Evolutionary conservation across 2,797 vertebrate genomes (phyloP).

Genomic region (Eulemur albifrons): DNA sequence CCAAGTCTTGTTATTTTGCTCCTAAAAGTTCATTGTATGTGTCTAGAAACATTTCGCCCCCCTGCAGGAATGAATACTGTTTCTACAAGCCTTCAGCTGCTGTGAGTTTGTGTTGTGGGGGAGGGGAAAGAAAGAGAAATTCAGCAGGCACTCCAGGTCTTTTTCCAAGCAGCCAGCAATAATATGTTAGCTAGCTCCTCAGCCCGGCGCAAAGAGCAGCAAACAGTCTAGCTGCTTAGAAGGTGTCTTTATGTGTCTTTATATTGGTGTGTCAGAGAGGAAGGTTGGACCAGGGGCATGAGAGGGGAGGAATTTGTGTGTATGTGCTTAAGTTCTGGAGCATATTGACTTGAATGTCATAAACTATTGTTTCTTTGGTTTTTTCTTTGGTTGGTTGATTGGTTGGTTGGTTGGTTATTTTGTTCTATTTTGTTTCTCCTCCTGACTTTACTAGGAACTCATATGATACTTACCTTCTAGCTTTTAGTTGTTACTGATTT

Average conservation of each 20-base stretch:
- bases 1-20: slow-evolving; percentile 49
- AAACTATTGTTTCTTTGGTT: not conserved
- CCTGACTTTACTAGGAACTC: slow-evolving; percentile 3
- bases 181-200: not conserved
- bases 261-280: not conserved
- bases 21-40: slow-evolving; percentile 58
- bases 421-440: not conserved
- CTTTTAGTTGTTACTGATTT: slow-evolving; percentile 33
- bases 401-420: not conserved
- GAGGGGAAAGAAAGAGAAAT: not conserved
- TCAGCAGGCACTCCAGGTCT: not conserved
- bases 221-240: not conserved
- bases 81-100: slow-evolving; percentile 42
- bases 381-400: not conserved
- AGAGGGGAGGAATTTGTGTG: too few relatives aligned
- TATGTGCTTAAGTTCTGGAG: not conserved
- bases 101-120: slow-evolving; percentile 49
- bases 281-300: rapidly evolving
- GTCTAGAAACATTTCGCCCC: slow-evolving; percentile 27
- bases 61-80: slow-evolving; percentile 8
- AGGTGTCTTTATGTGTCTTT: not conserved
- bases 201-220: not conserved
- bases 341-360: not conserved
- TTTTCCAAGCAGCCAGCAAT: slow-evolving; percentile 38
- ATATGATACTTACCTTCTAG: not conserved